Conservation (phyloP, 1,140 invertebrate species). For the Drusus annulatus region DNA sequence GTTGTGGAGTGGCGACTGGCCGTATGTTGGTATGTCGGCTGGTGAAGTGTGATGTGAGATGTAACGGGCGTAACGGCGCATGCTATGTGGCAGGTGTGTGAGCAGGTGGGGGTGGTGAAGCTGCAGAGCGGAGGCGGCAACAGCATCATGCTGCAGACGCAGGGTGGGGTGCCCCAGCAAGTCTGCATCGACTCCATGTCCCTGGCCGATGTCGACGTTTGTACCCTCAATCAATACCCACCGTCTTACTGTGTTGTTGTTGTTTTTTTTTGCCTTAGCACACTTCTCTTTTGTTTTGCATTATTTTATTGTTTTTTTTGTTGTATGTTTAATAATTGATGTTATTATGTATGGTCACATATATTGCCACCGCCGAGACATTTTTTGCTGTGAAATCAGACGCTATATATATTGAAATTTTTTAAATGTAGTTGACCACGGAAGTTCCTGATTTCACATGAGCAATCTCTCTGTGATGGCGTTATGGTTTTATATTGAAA, state of each 20-base stretch:
- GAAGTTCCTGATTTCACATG: too few species aligned
- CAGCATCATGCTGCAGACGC: conserved; percentile 70
- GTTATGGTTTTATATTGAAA: too few species aligned
- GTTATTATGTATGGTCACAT: neutral
- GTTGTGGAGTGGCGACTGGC: too few species aligned
- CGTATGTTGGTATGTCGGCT: neutral
- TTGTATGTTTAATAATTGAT: neutral
- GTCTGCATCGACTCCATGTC: conserved; percentile 82
- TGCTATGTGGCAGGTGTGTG: conserved; percentile 49
- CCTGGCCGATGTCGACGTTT: conserved; percentile 79
- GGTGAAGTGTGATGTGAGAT: neutral
- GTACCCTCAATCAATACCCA: conserved; percentile 61
- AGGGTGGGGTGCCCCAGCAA: conserved; percentile 64
- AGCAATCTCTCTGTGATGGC: too few species aligned
- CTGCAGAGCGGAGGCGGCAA: conserved; percentile 69
- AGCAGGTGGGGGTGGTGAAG: conserved; percentile 73
- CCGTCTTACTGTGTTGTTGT: conserved; percentile 11
- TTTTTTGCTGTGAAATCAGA: too few species aligned
- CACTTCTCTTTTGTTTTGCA: neutral
- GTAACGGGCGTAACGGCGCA: neutral
- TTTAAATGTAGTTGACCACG: too few species aligned
- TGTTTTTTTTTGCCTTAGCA: conserved; percentile 28
- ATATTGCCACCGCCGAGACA: too few species aligned
- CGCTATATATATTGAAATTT: too few species aligned
- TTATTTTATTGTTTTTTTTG: conserved; percentile 10